These are phyloP conservation scores for Meganola albula DNA, from an alignment of 2,888 invertebrate species.

Conservation along the genomic window DNA sequence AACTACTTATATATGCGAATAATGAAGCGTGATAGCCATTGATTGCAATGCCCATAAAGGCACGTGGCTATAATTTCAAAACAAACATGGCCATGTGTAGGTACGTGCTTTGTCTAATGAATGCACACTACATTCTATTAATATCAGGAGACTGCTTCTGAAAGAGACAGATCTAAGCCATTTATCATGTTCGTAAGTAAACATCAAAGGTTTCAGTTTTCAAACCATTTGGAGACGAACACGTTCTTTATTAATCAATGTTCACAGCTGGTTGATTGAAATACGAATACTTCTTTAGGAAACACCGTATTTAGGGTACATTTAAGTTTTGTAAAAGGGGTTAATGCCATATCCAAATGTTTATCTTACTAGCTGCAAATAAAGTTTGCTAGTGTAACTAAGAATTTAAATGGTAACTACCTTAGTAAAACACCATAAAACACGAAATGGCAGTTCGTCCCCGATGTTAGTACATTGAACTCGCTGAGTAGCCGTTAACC, in stretches of 20 bases:
- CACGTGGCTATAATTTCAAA: too few species aligned
- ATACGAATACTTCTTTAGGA: conserved; percentile 44
- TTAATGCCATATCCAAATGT: neutral
- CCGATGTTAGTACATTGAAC: conserved; percentile 55
- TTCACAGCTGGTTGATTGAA: conserved; percentile 48
- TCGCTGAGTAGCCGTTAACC: conserved; percentile 48
- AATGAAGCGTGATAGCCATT: too few species aligned
- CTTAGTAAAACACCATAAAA: conserved; percentile 63
- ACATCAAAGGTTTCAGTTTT: conserved; percentile 46
- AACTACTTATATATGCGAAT: too few species aligned
- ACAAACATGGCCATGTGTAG: too few species aligned
- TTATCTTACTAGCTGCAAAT: neutral
- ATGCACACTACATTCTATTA: too few species aligned
- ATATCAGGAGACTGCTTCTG: too few species aligned
- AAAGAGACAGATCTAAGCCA: too few species aligned
- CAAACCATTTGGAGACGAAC: conserved; percentile 34
- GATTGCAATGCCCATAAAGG: too few species aligned
- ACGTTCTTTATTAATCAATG: conserved; percentile 48
- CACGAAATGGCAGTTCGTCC: conserved; percentile 40
- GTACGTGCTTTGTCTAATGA: too few species aligned
- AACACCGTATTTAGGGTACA: neutral
- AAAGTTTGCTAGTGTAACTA: conserved; percentile 39
- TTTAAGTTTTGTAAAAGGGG: neutral
- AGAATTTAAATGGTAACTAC: conserved; percentile 52
- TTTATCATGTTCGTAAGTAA: conserved; percentile 42